A percentile compares a stretch with the other conserved stretches of the same genome.
phyloP scores from a whole-genome alignment of 2,113 vertebrate genomes.

The Urocitellus parryii region DNA sequence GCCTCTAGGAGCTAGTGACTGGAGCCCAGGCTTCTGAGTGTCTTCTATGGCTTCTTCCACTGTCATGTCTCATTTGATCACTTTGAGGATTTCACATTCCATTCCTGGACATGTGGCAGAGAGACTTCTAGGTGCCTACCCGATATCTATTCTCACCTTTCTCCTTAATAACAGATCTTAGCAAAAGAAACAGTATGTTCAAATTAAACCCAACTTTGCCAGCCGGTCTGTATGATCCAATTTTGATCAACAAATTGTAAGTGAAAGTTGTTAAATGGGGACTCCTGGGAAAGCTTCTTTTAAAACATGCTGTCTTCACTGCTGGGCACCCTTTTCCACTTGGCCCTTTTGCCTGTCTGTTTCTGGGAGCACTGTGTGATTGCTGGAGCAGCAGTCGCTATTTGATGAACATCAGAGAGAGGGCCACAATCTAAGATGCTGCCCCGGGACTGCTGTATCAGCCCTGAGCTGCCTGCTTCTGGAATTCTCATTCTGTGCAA shows the following conservation, averaged over 20 bases:
- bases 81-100: neutral
- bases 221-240: neutral
- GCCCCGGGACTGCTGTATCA: neutral
- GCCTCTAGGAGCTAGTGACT: neutral
- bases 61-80: neutral
- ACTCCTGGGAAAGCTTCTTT: constrained; percentile 21
- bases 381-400: neutral
- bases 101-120: neutral
- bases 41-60: neutral
- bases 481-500: constrained; percentile 20
- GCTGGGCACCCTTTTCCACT: neutral
- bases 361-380: neutral
- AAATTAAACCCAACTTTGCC: neutral
- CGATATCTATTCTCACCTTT: neutral
- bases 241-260: neutral
- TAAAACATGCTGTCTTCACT: neutral
- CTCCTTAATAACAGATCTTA: constrained; percentile 37
- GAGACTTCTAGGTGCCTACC: neutral
- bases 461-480: neutral
- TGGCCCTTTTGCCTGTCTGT: neutral
- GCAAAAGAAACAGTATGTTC: neutral
- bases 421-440: neutral
- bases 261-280: neutral
- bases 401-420: neutral
- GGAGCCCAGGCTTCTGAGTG: neutral